Conservation (phyloP, 2,797 vertebrate species). For the Neosalanx taihuensis region DNA sequence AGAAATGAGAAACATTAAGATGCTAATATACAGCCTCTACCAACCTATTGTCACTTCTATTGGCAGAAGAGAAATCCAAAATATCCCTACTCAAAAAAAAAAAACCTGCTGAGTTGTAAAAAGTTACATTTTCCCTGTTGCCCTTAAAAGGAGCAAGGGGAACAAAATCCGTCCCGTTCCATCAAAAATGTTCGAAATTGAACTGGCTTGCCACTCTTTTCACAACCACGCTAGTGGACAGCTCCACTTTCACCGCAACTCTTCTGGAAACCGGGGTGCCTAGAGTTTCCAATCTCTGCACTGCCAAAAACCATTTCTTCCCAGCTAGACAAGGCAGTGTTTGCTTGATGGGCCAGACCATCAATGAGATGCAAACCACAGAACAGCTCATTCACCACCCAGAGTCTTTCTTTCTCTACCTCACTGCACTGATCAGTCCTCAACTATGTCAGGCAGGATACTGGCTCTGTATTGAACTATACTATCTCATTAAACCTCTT, state of each 20-base stretch:
- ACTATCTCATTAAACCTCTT: not conserved
- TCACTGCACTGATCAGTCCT: not conserved
- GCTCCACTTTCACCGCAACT: not conserved
- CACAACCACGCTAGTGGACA: constrained; percentile 2
- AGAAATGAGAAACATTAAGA: not conserved
- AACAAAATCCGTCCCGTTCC: not conserved
- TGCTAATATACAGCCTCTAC: not conserved
- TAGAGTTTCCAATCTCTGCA: not conserved
- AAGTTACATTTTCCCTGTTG: not conserved
- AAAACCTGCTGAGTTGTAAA: constrained; percentile 2
- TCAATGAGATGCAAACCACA: not conserved
- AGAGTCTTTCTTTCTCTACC: not conserved
- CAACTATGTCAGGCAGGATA: not conserved
- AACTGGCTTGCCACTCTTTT: constrained; percentile 3
- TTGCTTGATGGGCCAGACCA: constrained; percentile 1
- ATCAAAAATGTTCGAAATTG: constrained; percentile 2
- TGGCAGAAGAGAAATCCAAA: not conserved
- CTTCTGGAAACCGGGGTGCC: not conserved
- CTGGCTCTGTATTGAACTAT: not conserved
- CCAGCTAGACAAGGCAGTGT: not conserved
- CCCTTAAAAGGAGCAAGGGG: not conserved
- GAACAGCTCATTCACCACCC: constrained; percentile 1
- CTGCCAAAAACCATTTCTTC: constrained; percentile 2
- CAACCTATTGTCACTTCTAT: not conserved
- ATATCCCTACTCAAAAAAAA: not conserved